Conservation (phyloP, 2,888 invertebrate genomes). For the Nymphalis c-album region DNA sequence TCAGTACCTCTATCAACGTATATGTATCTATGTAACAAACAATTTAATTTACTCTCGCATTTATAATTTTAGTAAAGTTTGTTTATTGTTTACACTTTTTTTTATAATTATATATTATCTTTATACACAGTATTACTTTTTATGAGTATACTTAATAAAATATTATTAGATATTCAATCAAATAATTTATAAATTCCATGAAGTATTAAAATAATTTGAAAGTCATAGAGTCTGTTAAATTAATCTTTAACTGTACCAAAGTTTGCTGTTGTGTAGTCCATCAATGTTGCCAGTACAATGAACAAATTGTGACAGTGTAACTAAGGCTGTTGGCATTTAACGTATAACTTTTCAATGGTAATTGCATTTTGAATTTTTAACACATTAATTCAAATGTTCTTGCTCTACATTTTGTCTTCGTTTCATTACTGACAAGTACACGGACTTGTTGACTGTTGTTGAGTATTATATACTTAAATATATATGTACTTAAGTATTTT, state of each 20-base stretch:
- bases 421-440: background rate
- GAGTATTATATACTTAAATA: background rate
- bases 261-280: background rate
- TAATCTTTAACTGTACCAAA: background rate
- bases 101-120: too few species aligned
- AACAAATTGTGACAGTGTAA: background rate
- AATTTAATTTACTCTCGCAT: too few species aligned
- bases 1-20: too few species aligned
- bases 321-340: background rate
- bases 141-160: too few species aligned
- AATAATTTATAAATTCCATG: background rate
- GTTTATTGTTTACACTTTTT: too few species aligned
- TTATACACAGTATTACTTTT: too few species aligned
- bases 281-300: constrained; percentile 1
- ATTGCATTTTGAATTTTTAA: constrained; percentile 10
- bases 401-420: background rate
- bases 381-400: constrained; percentile 3
- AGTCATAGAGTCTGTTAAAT: background rate
- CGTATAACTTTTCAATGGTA: background rate
- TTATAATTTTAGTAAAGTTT: too few species aligned
- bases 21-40: too few species aligned
- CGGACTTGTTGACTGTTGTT: background rate
- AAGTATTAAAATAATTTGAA: background rate
- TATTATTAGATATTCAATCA: too few species aligned
- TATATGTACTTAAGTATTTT: too few species aligned